phyloP scores from a whole-genome alignment of 2,888 invertebrate species.

The Liodrosophila aerea region DNA sequence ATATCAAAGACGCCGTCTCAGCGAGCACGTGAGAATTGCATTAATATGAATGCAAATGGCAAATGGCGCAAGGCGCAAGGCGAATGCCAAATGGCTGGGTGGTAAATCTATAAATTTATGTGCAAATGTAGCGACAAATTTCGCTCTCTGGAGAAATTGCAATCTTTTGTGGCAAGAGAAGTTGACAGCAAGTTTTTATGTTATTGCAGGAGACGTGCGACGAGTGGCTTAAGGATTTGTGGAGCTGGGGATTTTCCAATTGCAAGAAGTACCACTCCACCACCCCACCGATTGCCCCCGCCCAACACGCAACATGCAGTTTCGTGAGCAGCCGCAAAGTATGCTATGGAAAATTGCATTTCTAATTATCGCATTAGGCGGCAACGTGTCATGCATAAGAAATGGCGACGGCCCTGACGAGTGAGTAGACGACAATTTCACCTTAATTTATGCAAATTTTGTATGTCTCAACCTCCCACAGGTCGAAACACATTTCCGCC shows the following conservation, averaged over 20 bases:
- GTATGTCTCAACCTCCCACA: constrained; percentile 10
- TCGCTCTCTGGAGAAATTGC: constrained; percentile 56
- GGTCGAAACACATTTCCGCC: constrained; percentile 49
- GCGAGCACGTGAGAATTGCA: constrained; percentile 77
- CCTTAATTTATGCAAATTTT: constrained; percentile 68
- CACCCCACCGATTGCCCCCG: not conserved
- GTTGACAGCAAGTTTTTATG: constrained; percentile 71
- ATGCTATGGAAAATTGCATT: constrained; percentile 80
- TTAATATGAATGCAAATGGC: constrained; percentile 74
- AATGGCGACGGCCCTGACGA: constrained; percentile 72
- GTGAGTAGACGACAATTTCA: constrained; percentile 66
- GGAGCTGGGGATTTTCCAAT: constrained; percentile 58
- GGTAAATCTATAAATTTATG: constrained; percentile 74
- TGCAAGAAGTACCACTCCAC: constrained; percentile 23
- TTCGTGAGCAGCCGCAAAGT: constrained; percentile 67
- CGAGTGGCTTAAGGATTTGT: constrained; percentile 62
- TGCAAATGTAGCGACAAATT: constrained; percentile 66
- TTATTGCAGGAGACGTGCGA: constrained; percentile 65
- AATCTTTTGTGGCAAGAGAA: constrained; percentile 53
- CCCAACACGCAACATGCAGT: constrained; percentile 47
- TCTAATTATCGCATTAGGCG: constrained; percentile 82
- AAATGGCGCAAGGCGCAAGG: no score
- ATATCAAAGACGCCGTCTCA: constrained; percentile 49
- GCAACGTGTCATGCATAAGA: constrained; percentile 81
- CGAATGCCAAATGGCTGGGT: constrained; percentile 7